Percentiles rank a stretch among this genome's conserved stretches.
Evolutionary conservation across 2,113 vertebrate species (phyloP).

Genomic region (Lanius ludovicianus): DNA sequence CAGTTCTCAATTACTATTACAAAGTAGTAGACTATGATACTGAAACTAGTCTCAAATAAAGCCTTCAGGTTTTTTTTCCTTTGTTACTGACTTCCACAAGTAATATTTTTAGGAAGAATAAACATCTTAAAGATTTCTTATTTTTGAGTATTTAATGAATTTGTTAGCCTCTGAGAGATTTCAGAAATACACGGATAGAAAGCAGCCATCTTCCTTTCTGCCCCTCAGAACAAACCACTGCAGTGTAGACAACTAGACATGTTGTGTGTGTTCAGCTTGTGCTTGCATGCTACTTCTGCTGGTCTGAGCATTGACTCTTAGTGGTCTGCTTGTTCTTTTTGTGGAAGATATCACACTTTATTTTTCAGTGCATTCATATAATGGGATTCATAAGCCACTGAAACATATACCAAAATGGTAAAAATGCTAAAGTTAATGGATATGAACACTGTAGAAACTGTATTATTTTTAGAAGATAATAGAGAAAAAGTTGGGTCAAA

Average conservation of each 20-base stretch:
- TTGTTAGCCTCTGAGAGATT: not conserved
- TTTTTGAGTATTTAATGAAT: not conserved
- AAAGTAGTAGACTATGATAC: not conserved
- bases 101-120: not conserved
- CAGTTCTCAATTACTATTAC: not conserved
- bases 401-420: not conserved
- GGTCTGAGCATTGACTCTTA: not conserved
- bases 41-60: not conserved
- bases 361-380: not conserved
- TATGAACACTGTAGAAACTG: not conserved
- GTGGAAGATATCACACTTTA: not conserved
- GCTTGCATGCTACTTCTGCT: not conserved
- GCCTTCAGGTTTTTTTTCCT: not conserved
- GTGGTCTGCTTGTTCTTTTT: not conserved
- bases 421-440: not conserved
- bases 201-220: not conserved
- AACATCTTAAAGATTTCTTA: not conserved
- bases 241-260: not conserved
- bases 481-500: not conserved
- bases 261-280: not conserved
- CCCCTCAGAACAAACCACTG: not conserved
- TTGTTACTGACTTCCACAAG: not conserved
- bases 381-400: not conserved
- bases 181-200: not conserved
- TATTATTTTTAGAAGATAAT: not conserved